Conservation (phyloP, 1,140 invertebrate genomes). For the Liolophura sinensis region DNA sequence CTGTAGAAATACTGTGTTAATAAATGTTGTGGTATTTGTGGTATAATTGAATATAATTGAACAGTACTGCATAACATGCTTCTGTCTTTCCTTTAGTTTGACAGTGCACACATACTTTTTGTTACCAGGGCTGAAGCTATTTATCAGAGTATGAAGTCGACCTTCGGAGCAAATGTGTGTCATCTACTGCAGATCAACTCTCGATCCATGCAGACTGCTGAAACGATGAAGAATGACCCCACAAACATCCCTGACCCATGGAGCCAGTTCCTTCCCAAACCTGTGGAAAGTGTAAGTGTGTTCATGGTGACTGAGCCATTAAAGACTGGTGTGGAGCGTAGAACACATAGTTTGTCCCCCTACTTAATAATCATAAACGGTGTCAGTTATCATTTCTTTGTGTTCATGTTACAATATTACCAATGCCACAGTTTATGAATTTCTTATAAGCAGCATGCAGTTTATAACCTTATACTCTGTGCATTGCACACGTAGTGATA, state of each 20-base stretch:
- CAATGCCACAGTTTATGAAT: too few relatives aligned
- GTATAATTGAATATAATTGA: too few relatives aligned
- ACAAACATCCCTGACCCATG: slow-evolving; percentile 78
- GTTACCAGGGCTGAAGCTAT: slow-evolving; percentile 74
- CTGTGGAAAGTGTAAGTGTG: slow-evolving; percentile 4
- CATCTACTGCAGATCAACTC: slow-evolving; percentile 90
- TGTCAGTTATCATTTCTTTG: too few relatives aligned
- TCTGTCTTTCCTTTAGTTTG: neutral
- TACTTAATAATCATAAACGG: too few relatives aligned
- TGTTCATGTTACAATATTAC: too few relatives aligned
- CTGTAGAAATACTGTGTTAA: neutral
- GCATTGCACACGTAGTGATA: too few relatives aligned
- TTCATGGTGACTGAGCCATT: too few relatives aligned
- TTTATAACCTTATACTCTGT: too few relatives aligned
- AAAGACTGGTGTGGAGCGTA: too few relatives aligned
- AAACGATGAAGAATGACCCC: slow-evolving; percentile 42
- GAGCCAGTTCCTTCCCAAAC: slow-evolving; percentile 74
- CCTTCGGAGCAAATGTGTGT: slow-evolving; percentile 82
- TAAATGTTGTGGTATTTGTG: neutral
- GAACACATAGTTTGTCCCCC: too few relatives aligned
- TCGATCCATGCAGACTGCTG: slow-evolving; percentile 57
- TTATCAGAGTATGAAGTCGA: slow-evolving; percentile 81
- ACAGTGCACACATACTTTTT: slow-evolving; percentile 15
- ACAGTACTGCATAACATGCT: too few relatives aligned
- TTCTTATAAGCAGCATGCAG: too few relatives aligned